These are phyloP conservation scores for Anoncus sp. DNA, from an alignment of 2,888 invertebrate species.

Conservation along the genomic window DNA sequence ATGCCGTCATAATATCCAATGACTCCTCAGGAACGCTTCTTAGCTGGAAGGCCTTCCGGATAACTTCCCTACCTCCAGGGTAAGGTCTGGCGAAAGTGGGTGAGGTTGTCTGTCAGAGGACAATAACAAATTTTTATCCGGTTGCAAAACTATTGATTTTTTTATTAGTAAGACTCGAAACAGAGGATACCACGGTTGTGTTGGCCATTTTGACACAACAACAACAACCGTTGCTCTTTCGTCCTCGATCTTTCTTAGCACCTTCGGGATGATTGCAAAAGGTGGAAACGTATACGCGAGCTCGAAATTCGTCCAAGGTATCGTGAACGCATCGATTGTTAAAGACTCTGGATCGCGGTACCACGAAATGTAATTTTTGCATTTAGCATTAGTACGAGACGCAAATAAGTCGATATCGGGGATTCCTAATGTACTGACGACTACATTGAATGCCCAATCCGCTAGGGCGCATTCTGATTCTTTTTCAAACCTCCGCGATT, in stretches of 20 bases:
- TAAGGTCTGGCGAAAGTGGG: slow-evolving; percentile 48
- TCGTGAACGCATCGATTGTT: slow-evolving; percentile 66
- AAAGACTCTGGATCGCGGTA: slow-evolving; percentile 40
- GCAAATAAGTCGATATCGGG: slow-evolving; percentile 48
- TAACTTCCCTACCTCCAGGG: slow-evolving; percentile 42
- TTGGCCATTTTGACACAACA: too few relatives aligned
- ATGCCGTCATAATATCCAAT: slow-evolving; percentile 27
- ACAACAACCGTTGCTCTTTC: slow-evolving; percentile 71
- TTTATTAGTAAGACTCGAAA: too few relatives aligned
- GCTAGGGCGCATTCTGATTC: slow-evolving; percentile 41
- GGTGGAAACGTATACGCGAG: slow-evolving; percentile 46
- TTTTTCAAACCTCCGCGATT: slow-evolving; percentile 18
- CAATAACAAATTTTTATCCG: too few relatives aligned
- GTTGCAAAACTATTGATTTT: too few relatives aligned
- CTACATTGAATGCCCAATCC: slow-evolving; percentile 25
- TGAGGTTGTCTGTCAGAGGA: too few relatives aligned
- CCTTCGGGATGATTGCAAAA: slow-evolving; percentile 66
- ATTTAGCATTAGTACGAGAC: slow-evolving; percentile 16
- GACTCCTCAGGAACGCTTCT: slow-evolving; percentile 21
- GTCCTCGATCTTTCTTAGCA: slow-evolving; percentile 67
- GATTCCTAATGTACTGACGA: neutral
- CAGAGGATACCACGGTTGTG: too few relatives aligned
- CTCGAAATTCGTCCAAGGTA: slow-evolving; percentile 55
- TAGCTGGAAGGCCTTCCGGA: slow-evolving; percentile 25
- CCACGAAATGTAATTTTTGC: slow-evolving; percentile 36